A percentile compares a stretch with the other conserved stretches of the same genome.
These are phyloP conservation scores for Remorina albescens DNA, from an alignment of 2,797 vertebrate species.

Conservation along the genomic window DNA sequence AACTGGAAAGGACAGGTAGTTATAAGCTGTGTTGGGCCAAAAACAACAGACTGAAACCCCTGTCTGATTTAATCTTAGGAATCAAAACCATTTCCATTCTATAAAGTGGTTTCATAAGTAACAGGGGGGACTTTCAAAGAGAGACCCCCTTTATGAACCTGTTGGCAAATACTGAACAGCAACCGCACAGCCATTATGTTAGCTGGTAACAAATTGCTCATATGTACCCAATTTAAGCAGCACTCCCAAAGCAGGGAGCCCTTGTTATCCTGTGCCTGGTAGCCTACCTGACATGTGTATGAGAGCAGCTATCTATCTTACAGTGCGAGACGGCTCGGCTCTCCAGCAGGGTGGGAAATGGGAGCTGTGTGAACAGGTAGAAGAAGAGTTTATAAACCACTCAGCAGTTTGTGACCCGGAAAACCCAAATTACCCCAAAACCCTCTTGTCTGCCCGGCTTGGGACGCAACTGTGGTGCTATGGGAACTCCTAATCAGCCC, in stretches of 20 bases:
- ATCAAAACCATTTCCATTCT: slow-evolving; percentile 60
- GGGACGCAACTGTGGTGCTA: slow-evolving; percentile 63
- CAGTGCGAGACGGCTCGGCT: slow-evolving; percentile 65
- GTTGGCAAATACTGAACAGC: slow-evolving; percentile 80
- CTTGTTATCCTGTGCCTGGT: slow-evolving; percentile 72
- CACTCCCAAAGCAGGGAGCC: slow-evolving; percentile 55
- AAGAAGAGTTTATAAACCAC: slow-evolving; percentile 84
- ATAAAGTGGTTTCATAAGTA: slow-evolving; percentile 60
- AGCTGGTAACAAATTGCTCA: slow-evolving; percentile 84
- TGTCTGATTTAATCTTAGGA: slow-evolving; percentile 54
- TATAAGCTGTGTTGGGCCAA: neutral
- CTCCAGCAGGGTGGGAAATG: slow-evolving; percentile 64
- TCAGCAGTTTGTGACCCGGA: slow-evolving; percentile 84
- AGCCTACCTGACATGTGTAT: slow-evolving; percentile 67
- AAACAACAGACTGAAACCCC: neutral
- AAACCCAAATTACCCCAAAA: slow-evolving; percentile 85
- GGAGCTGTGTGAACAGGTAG: slow-evolving; percentile 83
- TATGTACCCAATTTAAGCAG: slow-evolving; percentile 79
- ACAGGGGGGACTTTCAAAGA: slow-evolving; percentile 65
- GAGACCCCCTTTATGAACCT: slow-evolving; percentile 69
- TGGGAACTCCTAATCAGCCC: slow-evolving; percentile 74
- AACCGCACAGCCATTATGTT: slow-evolving; percentile 73
- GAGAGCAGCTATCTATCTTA: slow-evolving; percentile 73
- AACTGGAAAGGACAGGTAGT: slow-evolving; percentile 41
- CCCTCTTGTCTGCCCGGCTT: slow-evolving; percentile 74